Percentiles rank a stretch among this genome's conserved stretches.
Evolutionary conservation across 2,113 vertebrate species (phyloP).

Genomic region (Anas platyrhynchos): DNA sequence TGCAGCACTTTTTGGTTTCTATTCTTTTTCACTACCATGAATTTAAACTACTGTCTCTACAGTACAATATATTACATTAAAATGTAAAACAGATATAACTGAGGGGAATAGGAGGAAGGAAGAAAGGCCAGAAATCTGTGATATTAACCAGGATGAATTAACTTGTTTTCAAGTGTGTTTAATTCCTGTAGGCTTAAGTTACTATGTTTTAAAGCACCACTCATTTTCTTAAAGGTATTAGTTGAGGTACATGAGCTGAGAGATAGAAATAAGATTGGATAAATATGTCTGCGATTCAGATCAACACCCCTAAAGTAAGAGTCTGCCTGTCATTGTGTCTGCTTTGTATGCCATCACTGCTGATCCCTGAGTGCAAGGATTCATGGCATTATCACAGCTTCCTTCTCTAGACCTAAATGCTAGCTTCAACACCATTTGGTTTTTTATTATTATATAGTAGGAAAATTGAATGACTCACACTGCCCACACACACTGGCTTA

Average conservation of each 20-base stretch:
- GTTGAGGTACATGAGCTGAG: background rate
- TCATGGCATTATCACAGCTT: constrained; percentile 69
- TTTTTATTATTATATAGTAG: constrained; percentile 59
- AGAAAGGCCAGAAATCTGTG: constrained; percentile 30
- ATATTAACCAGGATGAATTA: constrained; percentile 22
- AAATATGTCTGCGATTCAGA: background rate
- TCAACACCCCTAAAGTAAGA: constrained; percentile 6
- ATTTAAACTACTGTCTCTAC: background rate
- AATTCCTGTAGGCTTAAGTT: background rate
- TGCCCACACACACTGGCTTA: constrained; percentile 37
- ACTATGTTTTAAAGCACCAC: background rate
- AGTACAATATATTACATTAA: constrained; percentile 27
- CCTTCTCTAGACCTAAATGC: constrained; percentile 49
- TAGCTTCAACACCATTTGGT: constrained; percentile 11
- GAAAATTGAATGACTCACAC: constrained; percentile 35
- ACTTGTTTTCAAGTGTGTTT: constrained; percentile 8
- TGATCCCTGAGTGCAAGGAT: constrained; percentile 43
- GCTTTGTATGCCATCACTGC: constrained; percentile 52
- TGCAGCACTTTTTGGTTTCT: background rate
- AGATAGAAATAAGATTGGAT: constrained; percentile 25
- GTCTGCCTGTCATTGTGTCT: constrained; percentile 53
- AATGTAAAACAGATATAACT: constrained; percentile 27
- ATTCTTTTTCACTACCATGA: constrained; percentile 7
- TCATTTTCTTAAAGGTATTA: constrained; percentile 21
- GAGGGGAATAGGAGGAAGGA: constrained; percentile 8